phyloP scores from a whole-genome alignment of 2,113 vertebrate genomes.

The Propithecus coquereli region DNA sequence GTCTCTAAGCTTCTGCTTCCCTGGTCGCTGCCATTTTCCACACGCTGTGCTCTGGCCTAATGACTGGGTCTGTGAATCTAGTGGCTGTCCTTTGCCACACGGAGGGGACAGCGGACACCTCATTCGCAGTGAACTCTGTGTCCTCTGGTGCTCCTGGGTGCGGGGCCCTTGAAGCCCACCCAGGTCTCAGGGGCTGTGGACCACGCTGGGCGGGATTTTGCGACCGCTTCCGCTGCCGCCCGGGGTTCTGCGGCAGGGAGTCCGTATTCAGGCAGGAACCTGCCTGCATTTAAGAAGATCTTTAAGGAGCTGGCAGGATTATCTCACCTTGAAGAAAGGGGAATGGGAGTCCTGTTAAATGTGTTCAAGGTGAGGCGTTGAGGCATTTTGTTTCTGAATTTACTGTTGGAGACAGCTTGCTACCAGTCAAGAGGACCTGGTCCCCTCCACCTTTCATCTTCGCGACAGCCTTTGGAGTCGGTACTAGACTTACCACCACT shows the following conservation, averaged over 20 bases:
- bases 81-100: not conserved
- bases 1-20: not conserved
- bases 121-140: fast-evolving
- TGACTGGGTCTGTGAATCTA: not conserved
- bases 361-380: fast-evolving
- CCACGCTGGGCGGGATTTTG: not conserved
- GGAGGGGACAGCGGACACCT: not conserved
- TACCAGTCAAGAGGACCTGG: not conserved
- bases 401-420: not conserved
- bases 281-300: not conserved
- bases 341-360: not conserved
- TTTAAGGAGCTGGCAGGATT: not conserved
- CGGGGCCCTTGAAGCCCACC: not conserved
- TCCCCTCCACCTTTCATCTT: too few relatives aligned
- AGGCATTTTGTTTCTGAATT: not conserved
- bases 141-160: not conserved
- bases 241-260: not conserved
- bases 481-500: not conserved
- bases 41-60: too few relatives aligned
- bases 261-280: not conserved
- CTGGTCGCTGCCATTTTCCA: not conserved
- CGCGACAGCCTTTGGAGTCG: not conserved
- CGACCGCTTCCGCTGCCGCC: not conserved
- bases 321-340: not conserved
- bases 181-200: not conserved